Conservation (phyloP, 2,888 invertebrate genomes). For the Apodemia duryi region DNA sequence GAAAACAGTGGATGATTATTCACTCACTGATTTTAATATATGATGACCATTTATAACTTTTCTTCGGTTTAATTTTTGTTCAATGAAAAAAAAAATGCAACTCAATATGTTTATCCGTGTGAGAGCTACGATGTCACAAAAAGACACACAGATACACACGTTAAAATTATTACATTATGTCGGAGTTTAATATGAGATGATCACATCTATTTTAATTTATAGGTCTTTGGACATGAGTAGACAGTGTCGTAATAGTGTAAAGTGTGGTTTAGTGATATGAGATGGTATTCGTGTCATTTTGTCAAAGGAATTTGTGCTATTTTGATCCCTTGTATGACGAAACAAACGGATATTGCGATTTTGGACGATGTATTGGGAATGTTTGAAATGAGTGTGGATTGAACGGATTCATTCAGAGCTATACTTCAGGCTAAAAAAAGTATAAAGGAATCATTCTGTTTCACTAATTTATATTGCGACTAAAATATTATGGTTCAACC, state of each 20-base stretch:
- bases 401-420: conserved; percentile 3
- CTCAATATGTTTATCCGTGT: no score
- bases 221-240: not conserved
- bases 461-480: not conserved
- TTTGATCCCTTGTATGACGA: not conserved
- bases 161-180: no score
- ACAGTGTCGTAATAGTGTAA: conserved; percentile 2
- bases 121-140: no score
- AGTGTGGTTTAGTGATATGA: conserved; percentile 4
- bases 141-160: no score
- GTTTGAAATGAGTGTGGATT: not conserved
- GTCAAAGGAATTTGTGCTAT: conserved; percentile 7
- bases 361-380: not conserved
- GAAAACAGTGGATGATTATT: no score
- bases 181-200: not conserved
- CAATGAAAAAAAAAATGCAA: no score
- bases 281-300: conserved; percentile 3
- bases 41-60: no score
- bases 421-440: not conserved
- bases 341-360: conserved; percentile 7
- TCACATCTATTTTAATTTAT: not conserved
- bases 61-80: no score
- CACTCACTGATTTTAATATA: no score
- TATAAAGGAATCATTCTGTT: not conserved
- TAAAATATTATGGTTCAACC: not conserved